phyloP scores from a whole-genome alignment of 2,113 vertebrate genomes.

The rabbit (Oryctolagus cuniculus) region mOryCun1.1 NC_091453.1:47248501-47249000 shows the following conservation, averaged over 20 bases:
- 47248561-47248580: neutral
- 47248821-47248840: neutral
- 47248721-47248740: neutral
- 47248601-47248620: neutral
- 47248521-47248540: neutral
- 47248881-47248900: neutral
- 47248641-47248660: neutral
- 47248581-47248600: neutral
- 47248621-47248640: neutral
- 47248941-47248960: neutral
- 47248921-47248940: neutral
- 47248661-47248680: neutral
- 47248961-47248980: neutral
- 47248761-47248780: neutral
- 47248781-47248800: neutral
- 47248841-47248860: neutral
- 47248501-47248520: neutral
- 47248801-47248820: neutral
- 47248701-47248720: neutral
- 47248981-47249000: neutral
- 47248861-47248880: neutral
- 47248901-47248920: neutral
- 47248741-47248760: neutral
- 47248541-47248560: neutral
- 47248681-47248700: neutral